These are phyloP conservation scores for Heterotis niloticus DNA, from an alignment of 2,113 vertebrate species.

Conservation along the genomic window DNA sequence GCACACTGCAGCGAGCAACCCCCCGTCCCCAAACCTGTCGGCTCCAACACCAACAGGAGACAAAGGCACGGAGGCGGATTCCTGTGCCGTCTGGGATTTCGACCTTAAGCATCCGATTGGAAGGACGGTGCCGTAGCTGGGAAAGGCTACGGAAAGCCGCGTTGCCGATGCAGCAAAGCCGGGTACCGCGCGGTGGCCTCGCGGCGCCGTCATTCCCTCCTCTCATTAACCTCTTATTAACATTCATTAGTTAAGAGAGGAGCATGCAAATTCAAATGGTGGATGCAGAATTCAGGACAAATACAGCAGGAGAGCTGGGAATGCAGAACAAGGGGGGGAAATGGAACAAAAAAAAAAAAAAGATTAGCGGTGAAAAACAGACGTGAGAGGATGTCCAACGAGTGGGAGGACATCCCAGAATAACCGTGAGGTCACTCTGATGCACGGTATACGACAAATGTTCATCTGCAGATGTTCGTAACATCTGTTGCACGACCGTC, in stretches of 20 bases:
- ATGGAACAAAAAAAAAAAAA: too few species aligned
- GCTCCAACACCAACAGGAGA: neutral
- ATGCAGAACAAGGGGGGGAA: neutral
- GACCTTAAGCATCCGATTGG: conserved; percentile 5
- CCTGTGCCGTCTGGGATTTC: neutral
- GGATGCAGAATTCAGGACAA: neutral
- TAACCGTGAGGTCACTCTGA: too few species aligned
- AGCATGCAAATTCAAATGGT: neutral
- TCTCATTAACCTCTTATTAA: conserved; percentile 6
- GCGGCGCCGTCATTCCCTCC: neutral
- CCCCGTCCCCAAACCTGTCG: neutral
- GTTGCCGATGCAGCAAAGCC: too few species aligned
- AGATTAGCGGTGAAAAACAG: too few species aligned
- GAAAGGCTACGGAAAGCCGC: too few species aligned
- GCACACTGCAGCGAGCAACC: neutral
- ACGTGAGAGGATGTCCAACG: too few species aligned
- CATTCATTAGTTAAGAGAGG: conserved; percentile 5
- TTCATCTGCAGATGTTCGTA: too few species aligned
- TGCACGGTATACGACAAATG: too few species aligned
- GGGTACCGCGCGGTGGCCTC: neutral
- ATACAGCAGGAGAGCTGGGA: neutral
- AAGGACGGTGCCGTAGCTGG: neutral
- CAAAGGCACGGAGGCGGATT: neutral
- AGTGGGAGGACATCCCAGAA: too few species aligned
- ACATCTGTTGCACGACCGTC: too few species aligned